Evolutionary conservation across 2,113 vertebrate genomes (phyloP).

Genomic region (Cyprinodon tularosa): DNA sequence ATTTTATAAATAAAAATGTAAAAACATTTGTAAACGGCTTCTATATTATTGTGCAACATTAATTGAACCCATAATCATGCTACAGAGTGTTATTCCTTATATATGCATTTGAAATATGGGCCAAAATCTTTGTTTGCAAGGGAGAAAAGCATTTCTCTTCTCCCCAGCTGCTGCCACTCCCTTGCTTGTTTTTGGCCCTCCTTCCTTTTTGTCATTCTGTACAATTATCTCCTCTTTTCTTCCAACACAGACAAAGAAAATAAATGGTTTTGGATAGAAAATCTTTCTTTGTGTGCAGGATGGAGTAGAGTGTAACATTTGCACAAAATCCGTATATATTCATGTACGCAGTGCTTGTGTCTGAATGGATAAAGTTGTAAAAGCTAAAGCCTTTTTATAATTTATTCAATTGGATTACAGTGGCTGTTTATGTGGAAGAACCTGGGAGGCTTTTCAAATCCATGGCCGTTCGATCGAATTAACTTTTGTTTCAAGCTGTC

Average conservation of each 20-base stretch:
- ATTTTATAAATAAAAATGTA: not conserved
- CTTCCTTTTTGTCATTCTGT: conserved; percentile 19
- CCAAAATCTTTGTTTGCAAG: not conserved
- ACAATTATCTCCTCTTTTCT: conserved; percentile 39
- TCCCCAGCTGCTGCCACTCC: conserved; percentile 18
- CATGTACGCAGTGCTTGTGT: conserved; percentile 9
- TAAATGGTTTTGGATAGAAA: conserved; percentile 27
- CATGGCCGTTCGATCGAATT: conserved; percentile 47
- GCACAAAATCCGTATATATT: conserved; percentile 18
- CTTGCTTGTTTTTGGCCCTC: conserved; percentile 3
- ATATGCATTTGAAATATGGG: conserved; percentile 5
- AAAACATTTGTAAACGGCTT: not conserved
- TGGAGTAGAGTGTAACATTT: conserved; percentile 30
- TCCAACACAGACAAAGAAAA: conserved; percentile 41
- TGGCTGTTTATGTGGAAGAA: conserved; percentile 23
- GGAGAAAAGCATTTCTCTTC: conserved; percentile 10
- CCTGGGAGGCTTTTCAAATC: conserved; percentile 46
- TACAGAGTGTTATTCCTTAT: not conserved
- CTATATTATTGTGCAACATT: not conserved
- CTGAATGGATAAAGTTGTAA: not conserved
- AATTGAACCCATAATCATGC: not conserved
- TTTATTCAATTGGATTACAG: conserved; percentile 60
- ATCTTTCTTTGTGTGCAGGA: conserved; percentile 29
- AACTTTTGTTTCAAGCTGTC: conserved; percentile 41
- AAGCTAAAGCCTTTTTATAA: conserved; percentile 40